These are phyloP conservation scores for Heliothis virescens DNA, from an alignment of 1,140 invertebrate genomes.

Conservation along the genomic window DNA sequence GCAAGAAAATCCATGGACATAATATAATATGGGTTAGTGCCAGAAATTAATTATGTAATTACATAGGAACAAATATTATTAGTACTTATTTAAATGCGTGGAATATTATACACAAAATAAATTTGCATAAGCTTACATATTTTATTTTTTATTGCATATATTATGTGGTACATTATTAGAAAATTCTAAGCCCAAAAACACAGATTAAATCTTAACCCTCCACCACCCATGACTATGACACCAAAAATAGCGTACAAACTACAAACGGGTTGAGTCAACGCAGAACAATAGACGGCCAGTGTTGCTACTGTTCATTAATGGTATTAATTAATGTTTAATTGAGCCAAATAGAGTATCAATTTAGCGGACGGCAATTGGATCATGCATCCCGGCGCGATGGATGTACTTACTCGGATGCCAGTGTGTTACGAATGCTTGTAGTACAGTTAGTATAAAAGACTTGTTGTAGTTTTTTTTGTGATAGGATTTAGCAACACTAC, in stretches of 20 bases:
- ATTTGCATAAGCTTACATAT: no score
- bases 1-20: no score
- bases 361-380: constrained; percentile 81
- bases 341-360: constrained; percentile 83
- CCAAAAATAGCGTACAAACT: constrained; percentile 28
- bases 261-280: constrained; percentile 46
- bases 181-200: no score
- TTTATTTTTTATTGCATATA: no score
- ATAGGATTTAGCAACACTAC: no score
- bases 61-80: no score
- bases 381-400: constrained; percentile 67
- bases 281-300: constrained; percentile 67
- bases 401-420: not conserved
- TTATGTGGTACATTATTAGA: no score
- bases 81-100: no score
- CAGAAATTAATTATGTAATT: no score
- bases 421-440: not conserved
- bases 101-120: no score
- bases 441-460: not conserved
- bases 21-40: no score
- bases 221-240: not conserved
- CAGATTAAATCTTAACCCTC: not conserved
- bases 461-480: no score
- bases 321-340: constrained; percentile 83
- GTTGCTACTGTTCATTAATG: constrained; percentile 81